Conservation (phyloP, 2,113 vertebrate species). For the Calyptomena viridis region DNA sequence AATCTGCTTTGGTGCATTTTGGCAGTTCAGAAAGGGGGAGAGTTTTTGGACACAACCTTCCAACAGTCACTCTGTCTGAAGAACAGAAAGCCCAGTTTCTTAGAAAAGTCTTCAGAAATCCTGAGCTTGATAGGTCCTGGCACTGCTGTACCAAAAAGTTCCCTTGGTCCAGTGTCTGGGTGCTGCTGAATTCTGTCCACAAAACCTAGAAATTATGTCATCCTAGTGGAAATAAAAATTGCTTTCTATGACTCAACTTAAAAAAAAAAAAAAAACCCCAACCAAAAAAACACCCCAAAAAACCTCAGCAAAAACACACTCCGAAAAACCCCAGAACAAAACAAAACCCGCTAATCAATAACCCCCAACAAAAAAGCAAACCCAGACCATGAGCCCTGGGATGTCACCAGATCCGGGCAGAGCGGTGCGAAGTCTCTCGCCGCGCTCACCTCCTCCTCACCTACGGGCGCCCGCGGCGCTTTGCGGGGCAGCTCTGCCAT, state of each 20-base stretch:
- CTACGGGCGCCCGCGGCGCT: not conserved
- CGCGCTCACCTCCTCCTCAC: not conserved
- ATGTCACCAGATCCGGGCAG: not conserved
- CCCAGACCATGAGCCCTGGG: not conserved
- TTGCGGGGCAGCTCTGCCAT: not conserved
- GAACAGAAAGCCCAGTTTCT: not conserved
- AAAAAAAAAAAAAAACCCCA: not conserved
- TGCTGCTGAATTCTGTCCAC: not conserved
- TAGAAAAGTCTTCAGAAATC: not conserved
- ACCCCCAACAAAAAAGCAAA: no score
- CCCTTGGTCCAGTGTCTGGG: not conserved
- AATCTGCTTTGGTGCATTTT: not conserved
- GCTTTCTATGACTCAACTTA: slow-evolving; percentile 10
- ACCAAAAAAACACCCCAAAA: not conserved
- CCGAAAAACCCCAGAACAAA: not conserved
- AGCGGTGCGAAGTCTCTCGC: not conserved
- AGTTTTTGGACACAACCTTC: not conserved
- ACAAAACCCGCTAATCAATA: not conserved
- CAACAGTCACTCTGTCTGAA: not conserved
- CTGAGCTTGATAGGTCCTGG: not conserved
- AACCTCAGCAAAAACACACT: not conserved
- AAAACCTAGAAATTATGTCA: slow-evolving; percentile 44
- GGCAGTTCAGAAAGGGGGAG: not conserved
- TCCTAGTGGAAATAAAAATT: slow-evolving; percentile 2
- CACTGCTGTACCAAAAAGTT: not conserved